These are phyloP conservation scores for Napeogenes inachia DNA, from an alignment of 2,888 invertebrate species.

Conservation along the genomic window DNA sequence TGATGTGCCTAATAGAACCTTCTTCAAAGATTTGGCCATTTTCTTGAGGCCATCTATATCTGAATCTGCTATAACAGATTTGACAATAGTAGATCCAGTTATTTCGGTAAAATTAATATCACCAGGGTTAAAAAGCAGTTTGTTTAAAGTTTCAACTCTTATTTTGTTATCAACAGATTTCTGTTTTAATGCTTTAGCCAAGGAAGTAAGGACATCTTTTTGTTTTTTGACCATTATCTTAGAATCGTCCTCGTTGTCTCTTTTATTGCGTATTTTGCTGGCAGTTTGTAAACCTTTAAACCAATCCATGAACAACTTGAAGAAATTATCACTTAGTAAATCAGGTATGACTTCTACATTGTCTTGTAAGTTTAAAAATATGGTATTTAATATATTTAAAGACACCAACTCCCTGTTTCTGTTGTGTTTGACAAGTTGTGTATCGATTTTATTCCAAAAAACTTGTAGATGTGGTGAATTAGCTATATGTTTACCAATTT, in stretches of 20 bases:
- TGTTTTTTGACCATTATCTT: slow-evolving; percentile 76
- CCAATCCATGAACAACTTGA: slow-evolving; percentile 80
- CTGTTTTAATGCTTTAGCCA: slow-evolving; percentile 69
- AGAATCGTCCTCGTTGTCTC: slow-evolving; percentile 66
- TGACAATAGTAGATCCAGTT: slow-evolving; percentile 80
- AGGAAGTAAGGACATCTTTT: slow-evolving; percentile 71
- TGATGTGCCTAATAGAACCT: slow-evolving; percentile 76
- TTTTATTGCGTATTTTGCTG: slow-evolving; percentile 74
- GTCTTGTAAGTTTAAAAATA: slow-evolving; percentile 70
- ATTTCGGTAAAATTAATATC: slow-evolving; percentile 85
- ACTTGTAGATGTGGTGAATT: slow-evolving; percentile 67
- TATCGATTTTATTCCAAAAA: slow-evolving; percentile 78
- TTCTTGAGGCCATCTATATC: slow-evolving; percentile 79
- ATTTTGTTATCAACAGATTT: slow-evolving; percentile 68
- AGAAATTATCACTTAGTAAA: slow-evolving; percentile 80
- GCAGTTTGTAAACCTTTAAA: slow-evolving; percentile 78
- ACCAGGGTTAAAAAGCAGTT: slow-evolving; percentile 82
- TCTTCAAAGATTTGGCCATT: slow-evolving; percentile 79
- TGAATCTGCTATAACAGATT: slow-evolving; percentile 79
- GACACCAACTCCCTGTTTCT: slow-evolving; percentile 79
- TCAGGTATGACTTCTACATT: slow-evolving; percentile 71
- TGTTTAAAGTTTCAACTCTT: slow-evolving; percentile 79
- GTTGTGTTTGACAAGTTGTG: slow-evolving; percentile 64
- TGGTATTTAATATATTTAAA: slow-evolving; percentile 76
- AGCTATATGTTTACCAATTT: slow-evolving; percentile 75